Evolutionary conservation across 2,888 invertebrate genomes (phyloP).

Genomic region (Drosophila pullipes): DNA sequence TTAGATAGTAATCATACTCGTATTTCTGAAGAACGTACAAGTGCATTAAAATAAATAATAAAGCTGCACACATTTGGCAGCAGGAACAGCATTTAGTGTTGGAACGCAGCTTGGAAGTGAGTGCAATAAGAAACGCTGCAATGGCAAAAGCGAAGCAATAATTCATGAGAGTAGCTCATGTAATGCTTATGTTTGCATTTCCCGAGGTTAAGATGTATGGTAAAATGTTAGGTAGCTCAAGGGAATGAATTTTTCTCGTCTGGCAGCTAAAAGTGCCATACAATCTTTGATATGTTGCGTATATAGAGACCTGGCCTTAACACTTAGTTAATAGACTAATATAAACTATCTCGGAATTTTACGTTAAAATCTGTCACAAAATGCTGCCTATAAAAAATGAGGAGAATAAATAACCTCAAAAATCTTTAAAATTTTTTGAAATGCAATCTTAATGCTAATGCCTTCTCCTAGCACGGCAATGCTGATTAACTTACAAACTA

Average conservation of each 20-base stretch:
- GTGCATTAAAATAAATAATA: not conserved
- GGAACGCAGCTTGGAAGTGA: slow-evolving; percentile 12
- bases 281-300: not conserved
- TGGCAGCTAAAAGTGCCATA: not conserved
- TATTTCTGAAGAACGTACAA: not conserved
- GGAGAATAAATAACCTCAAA: not conserved
- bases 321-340: not conserved
- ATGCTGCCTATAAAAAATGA: not conserved
- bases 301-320: too few relatives aligned
- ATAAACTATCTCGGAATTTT: not conserved
- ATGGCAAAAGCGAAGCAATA: slow-evolving; percentile 45
- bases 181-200: slow-evolving; percentile 43
- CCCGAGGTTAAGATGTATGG: not conserved
- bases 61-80: slow-evolving; percentile 10
- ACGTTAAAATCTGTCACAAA: not conserved
- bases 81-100: slow-evolving; percentile 9
- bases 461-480: not conserved
- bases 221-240: not conserved
- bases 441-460: slow-evolving; percentile 12
- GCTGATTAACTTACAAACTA: slow-evolving; percentile 35
- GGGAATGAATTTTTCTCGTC: not conserved
- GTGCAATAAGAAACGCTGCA: slow-evolving; percentile 23
- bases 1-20: not conserved
- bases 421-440: not conserved
- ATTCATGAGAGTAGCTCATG: slow-evolving; percentile 37